Conservation (phyloP, 2,797 vertebrate species). For the Poliocrania exsul region DNA sequence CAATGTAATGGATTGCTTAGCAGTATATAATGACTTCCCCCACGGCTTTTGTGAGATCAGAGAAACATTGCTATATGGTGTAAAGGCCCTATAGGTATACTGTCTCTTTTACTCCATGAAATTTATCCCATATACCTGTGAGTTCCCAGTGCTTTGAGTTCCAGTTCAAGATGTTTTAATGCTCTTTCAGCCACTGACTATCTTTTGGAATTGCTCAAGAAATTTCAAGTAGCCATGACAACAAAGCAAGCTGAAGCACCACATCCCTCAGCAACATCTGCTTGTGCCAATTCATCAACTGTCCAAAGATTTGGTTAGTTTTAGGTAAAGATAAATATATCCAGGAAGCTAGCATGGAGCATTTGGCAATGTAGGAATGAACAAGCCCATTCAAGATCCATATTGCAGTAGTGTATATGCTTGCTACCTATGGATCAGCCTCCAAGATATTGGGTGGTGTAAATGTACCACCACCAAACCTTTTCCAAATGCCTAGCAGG, state of each 20-base stretch:
- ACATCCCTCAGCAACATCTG: neutral
- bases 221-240: neutral
- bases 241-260: neutral
- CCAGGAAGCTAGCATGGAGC: neutral
- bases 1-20: neutral
- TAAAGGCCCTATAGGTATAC: neutral
- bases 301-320: neutral
- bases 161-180: neutral
- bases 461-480: neutral
- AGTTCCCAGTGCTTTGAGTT: neutral
- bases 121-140: neutral
- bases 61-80: neutral
- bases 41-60: neutral
- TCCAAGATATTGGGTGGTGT: neutral
- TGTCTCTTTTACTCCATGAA: neutral
- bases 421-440: neutral
- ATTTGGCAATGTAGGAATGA: neutral
- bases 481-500: neutral
- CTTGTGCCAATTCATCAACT: neutral
- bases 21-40: neutral
- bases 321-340: neutral
- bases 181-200: fast-evolving
- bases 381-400: neutral
- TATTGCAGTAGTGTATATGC: fast-evolving
- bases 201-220: neutral